phyloP scores from a whole-genome alignment of 92 coral and sea anemone genomes.

The Palythoa heliodiscus region DNA sequence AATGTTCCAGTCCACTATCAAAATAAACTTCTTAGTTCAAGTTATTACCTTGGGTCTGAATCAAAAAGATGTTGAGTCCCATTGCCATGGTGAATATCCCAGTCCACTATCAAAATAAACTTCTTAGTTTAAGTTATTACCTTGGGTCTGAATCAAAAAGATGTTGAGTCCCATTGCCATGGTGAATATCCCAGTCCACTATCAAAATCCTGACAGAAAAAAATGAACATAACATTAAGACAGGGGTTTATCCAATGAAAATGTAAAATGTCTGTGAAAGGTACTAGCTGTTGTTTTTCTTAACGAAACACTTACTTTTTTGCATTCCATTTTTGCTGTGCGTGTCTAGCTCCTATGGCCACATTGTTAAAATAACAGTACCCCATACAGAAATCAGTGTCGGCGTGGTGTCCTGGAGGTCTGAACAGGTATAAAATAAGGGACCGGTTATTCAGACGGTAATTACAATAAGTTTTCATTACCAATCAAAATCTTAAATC shows the following conservation, averaged over 20 bases:
- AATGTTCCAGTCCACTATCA: constrained; percentile 99
- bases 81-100: constrained; percentile 99
- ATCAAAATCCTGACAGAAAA: constrained; percentile 69
- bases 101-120: constrained; percentile 87
- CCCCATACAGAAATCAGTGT: constrained; percentile 90
- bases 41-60: constrained; percentile 89
- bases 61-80: constrained; percentile 94
- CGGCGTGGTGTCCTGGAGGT: constrained; percentile 99
- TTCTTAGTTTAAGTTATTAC: constrained; percentile 43
- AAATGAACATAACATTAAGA: background rate
- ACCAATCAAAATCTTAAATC: background rate
- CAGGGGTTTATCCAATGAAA: background rate
- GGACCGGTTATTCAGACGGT: background rate
- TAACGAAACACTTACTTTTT: constrained; percentile 57
- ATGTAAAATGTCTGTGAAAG: background rate
- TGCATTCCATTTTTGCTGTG: constrained; percentile 86
- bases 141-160: constrained; percentile 96
- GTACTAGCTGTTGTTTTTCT: background rate
- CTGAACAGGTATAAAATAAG: constrained; percentile 33
- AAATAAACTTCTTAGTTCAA: constrained; percentile 18
- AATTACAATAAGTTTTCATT: background rate
- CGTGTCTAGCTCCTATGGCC: constrained; percentile 90
- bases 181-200: constrained; percentile 99
- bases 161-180: constrained; percentile 96
- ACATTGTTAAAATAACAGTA: constrained; percentile 95